These are phyloP conservation scores for Hexactinellida sp. DNA, from an alignment of 37 sponge, comb jelly and placozoan species.

Conservation along the genomic window DNA sequence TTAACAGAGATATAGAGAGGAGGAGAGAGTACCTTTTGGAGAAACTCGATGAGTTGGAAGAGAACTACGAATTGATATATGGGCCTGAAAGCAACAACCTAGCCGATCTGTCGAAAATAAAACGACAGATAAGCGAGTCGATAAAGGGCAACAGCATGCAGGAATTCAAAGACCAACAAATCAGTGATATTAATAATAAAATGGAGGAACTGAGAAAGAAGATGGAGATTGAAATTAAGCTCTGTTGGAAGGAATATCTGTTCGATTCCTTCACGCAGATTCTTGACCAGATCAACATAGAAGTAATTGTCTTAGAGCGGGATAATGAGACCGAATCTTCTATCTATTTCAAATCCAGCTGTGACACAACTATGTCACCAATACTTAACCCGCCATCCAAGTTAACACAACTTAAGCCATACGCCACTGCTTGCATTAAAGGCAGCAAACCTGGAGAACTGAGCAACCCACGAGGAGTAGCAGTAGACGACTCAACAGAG, in stretches of 20 bases:
- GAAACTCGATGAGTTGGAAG: background rate
- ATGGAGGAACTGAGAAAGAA: background rate
- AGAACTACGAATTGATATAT: background rate
- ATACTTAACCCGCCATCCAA: background rate
- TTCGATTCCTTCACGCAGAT: background rate
- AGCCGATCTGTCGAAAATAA: background rate
- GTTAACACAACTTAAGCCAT: background rate
- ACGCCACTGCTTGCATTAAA: background rate
- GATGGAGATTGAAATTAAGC: background rate
- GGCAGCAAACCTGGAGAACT: background rate
- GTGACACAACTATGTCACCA: background rate
- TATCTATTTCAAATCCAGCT: background rate
- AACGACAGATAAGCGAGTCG: background rate
- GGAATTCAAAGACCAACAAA: background rate
- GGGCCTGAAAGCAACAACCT: background rate
- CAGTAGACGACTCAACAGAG: background rate
- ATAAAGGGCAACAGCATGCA: background rate
- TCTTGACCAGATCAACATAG: background rate
- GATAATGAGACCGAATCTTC: background rate
- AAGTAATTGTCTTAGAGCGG: background rate
- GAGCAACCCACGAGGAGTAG: background rate
- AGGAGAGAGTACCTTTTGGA: background rate
- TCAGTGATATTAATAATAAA: background rate
- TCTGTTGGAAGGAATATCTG: background rate
- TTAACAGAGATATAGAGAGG: background rate